Percentiles rank a stretch among this genome's conserved stretches.
Evolutionary conservation across 2,797 vertebrate genomes (phyloP).

Genomic region (Gymnoscopelus braueri): DNA sequence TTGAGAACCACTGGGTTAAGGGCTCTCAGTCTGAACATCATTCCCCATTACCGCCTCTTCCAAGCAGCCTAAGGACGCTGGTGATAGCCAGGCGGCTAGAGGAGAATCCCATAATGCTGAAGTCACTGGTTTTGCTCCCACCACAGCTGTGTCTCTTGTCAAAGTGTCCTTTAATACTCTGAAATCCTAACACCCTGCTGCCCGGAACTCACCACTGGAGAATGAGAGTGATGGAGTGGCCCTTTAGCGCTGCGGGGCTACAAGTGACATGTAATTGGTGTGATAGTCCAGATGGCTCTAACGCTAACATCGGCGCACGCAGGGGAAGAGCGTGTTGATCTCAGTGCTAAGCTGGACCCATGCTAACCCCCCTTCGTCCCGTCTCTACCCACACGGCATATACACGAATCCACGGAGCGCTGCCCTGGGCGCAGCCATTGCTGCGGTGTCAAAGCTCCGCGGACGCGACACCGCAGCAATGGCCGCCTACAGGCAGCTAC

Average conservation of each 20-base stretch:
- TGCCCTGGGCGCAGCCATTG: no score
- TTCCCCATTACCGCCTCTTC: constrained; percentile 5
- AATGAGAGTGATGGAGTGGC: constrained; percentile 19
- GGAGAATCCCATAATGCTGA: no score
- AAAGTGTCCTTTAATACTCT: no score
- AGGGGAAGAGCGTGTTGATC: constrained; percentile 18
- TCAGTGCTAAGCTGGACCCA: constrained; percentile 16
- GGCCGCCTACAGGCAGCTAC: no score
- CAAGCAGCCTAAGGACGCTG: background rate
- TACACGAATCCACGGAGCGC: no score
- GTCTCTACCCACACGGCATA: constrained; percentile 16
- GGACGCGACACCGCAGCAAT: no score
- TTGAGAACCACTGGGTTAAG: background rate
- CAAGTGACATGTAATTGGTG: constrained; percentile 32
- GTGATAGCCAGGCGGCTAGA: no score
- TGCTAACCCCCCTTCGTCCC: background rate
- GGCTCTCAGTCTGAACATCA: background rate
- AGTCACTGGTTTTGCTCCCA: no score
- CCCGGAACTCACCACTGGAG: constrained; percentile 4
- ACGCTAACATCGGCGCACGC: background rate
- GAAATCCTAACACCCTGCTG: background rate
- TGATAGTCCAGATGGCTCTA: constrained; percentile 19
- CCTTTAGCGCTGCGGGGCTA: background rate
- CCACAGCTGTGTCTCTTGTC: no score
- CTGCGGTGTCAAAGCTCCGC: no score